Evolutionary conservation across 2,888 invertebrate genomes (phyloP), one percentile per base, ranked within the genome.

Genomic region (Latrodectus hesperus): DNA sequence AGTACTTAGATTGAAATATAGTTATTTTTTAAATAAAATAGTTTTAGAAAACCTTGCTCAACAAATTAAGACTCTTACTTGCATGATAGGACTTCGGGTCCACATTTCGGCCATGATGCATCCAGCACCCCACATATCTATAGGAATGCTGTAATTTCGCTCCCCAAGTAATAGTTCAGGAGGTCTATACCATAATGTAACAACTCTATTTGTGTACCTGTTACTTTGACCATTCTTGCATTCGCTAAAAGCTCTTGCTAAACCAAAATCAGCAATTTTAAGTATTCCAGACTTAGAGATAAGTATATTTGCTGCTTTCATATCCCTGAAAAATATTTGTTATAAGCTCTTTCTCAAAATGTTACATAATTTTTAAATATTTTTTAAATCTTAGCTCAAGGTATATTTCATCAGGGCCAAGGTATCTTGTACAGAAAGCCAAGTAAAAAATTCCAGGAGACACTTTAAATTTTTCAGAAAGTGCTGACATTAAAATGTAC

Each of bases 71-170:
- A 64, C 9, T 26, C 49, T n/a, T 60, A 88, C 88, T 72, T 89
- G 88, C 88, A 89, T 89, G 22, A 89, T 88, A 2, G 88, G 88
- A 68, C 93, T 93, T 90, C 95, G 93, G 0, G 98, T 99, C 99
- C 99, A 99, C 97, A 99, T 97, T 93, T 99, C 99, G 0, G 99
- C 99, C 99, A 99, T 99, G 89, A 99, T 99, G 92, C 99, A 99
- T 0, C 99, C 99, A 0, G 98, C 99, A 0, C 94, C 94, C 94
- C 94, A 94, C 93, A 99, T 94, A 93, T 99, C 99, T 16, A 99
- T 98, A 0, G 98, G 96, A 0, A 98, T 97, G 0, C 98, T 98
- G 91, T 99, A 99, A 93, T 98, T 97, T 14, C 99, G 94, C 91
- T 98, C 93, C 64, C 98, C 95, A 9, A 95, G 92, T n/a, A 95